These are phyloP conservation scores for Neosilurus hyrtlii DNA, from an alignment of 2,797 vertebrate genomes.

Conservation along the genomic window DNA sequence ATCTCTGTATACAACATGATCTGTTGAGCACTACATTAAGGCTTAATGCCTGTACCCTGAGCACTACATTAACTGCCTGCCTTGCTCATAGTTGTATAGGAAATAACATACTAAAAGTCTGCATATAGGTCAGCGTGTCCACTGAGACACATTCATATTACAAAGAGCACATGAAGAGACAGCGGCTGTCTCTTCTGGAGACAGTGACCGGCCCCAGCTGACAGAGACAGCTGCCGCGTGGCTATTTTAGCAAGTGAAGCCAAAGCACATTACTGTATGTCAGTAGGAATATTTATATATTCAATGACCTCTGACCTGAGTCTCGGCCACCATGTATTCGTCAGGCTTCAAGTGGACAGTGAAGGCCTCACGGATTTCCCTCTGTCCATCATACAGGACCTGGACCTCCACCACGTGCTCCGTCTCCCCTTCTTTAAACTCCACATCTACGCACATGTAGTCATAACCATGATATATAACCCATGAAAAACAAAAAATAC, in stretches of 20 bases:
- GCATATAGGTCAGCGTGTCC: slow-evolving; percentile 68
- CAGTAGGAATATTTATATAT: slow-evolving; percentile 46
- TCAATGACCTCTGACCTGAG: slow-evolving; percentile 72
- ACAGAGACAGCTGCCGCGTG: slow-evolving; percentile 76
- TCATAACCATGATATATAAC: slow-evolving; percentile 14
- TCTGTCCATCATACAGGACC: slow-evolving; percentile 80
- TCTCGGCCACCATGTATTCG: slow-evolving; percentile 86
- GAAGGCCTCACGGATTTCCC: slow-evolving; percentile 87
- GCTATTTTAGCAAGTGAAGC: slow-evolving; percentile 74
- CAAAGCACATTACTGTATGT: slow-evolving; percentile 58
- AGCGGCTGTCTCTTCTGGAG: slow-evolving; percentile 69
- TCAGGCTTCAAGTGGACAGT: slow-evolving; percentile 84
- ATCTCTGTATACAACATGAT: background rate
- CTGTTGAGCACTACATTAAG: background rate
- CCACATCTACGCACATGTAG: slow-evolving; percentile 70
- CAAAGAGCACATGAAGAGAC: slow-evolving; percentile 66
- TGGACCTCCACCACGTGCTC: slow-evolving; percentile 82
- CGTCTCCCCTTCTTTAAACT: slow-evolving; percentile 81
- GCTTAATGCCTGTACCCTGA: background rate
- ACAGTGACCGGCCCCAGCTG: slow-evolving; percentile 66
- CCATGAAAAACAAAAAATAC: background rate
- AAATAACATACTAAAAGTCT: slow-evolving; percentile 11
- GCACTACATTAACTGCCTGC: background rate
- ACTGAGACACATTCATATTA: slow-evolving; percentile 64
- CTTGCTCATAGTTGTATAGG: background rate